A percentile compares a stretch with the other conserved stretches of the same genome.
phyloP scores from a whole-genome alignment of 2,797 vertebrate species.

The Mus caroli region DNA sequence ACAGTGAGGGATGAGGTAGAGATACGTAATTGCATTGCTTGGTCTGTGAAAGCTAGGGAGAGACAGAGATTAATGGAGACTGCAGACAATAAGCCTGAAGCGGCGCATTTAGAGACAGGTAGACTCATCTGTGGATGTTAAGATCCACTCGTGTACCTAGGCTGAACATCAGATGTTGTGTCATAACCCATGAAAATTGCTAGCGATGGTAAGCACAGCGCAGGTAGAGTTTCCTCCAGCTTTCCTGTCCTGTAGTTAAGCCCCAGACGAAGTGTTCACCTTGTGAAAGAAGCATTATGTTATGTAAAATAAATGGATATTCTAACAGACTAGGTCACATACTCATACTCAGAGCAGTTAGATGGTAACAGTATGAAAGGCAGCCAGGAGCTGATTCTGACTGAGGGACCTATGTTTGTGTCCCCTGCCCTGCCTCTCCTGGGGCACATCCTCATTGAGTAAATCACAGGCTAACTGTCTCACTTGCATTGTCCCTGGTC shows the following conservation, averaged over 20 bases:
- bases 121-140: neutral
- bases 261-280: neutral
- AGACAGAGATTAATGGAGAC: neutral
- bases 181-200: neutral
- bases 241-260: neutral
- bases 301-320: neutral
- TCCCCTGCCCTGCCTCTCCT: neutral
- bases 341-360: neutral
- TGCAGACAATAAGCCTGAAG: neutral
- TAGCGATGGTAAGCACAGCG: neutral
- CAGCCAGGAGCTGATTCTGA: neutral
- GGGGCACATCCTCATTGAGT: neutral
- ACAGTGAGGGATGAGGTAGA: slow-evolving; percentile 33
- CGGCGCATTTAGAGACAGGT: slow-evolving; percentile 34
- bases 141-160: neutral
- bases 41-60: neutral
- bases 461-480: neutral
- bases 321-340: neutral
- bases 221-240: neutral
- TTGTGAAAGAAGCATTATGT: neutral
- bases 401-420: neutral
- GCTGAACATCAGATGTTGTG: neutral
- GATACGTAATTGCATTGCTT: slow-evolving; percentile 6
- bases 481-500: neutral
- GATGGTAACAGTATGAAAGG: neutral